phyloP scores from a whole-genome alignment of 2,888 invertebrate species.

The Bellardia pandia region DNA sequence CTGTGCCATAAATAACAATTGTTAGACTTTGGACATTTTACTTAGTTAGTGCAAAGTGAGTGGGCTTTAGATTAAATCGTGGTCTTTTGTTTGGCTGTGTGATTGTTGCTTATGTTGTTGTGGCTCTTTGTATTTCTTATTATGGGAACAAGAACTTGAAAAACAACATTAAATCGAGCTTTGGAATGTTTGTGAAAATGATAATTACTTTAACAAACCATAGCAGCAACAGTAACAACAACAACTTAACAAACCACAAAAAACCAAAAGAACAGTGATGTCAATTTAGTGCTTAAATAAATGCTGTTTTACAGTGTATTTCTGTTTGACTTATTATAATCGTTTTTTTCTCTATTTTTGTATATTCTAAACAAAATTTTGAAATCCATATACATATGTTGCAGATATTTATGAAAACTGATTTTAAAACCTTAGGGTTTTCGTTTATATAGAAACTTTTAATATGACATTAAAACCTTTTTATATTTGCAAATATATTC shows the following conservation, averaged over 20 bases:
- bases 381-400: too few relatives aligned
- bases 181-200: slow-evolving; percentile 72
- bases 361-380: too few relatives aligned
- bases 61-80: slow-evolving; percentile 71
- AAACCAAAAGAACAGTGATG: neutral
- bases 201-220: slow-evolving; percentile 62
- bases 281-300: neutral
- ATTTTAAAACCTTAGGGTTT: too few relatives aligned
- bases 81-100: slow-evolving; percentile 51
- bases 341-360: too few relatives aligned
- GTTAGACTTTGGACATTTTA: slow-evolving; percentile 68
- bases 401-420: too few relatives aligned
- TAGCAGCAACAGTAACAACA: slow-evolving; percentile 36
- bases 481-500: too few relatives aligned
- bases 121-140: slow-evolving; percentile 60
- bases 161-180: slow-evolving; percentile 68
- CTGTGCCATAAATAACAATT: slow-evolving; percentile 57
- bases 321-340: too few relatives aligned
- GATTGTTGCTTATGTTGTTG: slow-evolving; percentile 18
- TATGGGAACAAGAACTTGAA: slow-evolving; percentile 73
- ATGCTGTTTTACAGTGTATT: too few relatives aligned
- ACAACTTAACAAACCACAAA: slow-evolving; percentile 20
- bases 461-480: too few relatives aligned
- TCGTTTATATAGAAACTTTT: too few relatives aligned
- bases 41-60: slow-evolving; percentile 63